Evolutionary conservation across 2,113 vertebrate genomes (phyloP), one percentile per base, ranked within the genome.

Genomic region (Meleagris gallopavo): DNA sequence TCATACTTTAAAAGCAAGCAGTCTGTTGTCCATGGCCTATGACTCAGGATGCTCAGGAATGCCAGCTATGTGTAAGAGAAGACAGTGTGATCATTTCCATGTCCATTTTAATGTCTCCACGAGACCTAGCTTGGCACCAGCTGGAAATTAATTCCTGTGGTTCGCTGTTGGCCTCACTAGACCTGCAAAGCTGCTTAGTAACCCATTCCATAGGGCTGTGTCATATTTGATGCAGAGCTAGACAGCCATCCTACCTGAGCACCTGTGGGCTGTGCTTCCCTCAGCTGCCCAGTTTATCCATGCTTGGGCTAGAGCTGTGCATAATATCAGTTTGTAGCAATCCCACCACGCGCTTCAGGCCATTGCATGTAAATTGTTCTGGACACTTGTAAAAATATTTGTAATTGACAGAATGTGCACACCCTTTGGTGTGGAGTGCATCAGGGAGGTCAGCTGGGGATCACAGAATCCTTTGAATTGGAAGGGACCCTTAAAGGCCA

Each of bases 11-110:
- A 83, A 89, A 85, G 75, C 72, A 16, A 10, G 38, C 60, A 79
- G 60, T 16, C 75, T 77, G 38, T 77, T 95, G 65, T 71, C 29
- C 17, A 7, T 62, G 55, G 45, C 30, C 41, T 43, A 2, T 90
- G 80, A 90, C 52, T 94, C 73, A 36, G 70, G 27, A 34, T 70
- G 67, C 76, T 73, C 55, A 64, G 84, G 57, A 81, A 91, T 91
- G 73, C 55, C 50, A 89, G 2, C 58, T 86, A 16, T 64, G 69
- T 24, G 7, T 45, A 85, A 82, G 11, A 80, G 62, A 80, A 80
- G 30, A 50, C 32, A 86, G 43, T 4, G 32, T 22, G 45, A 91
- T 62, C 0, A 12, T 40, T 64, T 64, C 8, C 19, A 60, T 60
- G n/a, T 34, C 57, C 60, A 2, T 1, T 29, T 83, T 48, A 69